These are phyloP conservation scores for Aphrophora alni DNA, from an alignment of 2,888 invertebrate genomes.

Conservation along the genomic window DNA sequence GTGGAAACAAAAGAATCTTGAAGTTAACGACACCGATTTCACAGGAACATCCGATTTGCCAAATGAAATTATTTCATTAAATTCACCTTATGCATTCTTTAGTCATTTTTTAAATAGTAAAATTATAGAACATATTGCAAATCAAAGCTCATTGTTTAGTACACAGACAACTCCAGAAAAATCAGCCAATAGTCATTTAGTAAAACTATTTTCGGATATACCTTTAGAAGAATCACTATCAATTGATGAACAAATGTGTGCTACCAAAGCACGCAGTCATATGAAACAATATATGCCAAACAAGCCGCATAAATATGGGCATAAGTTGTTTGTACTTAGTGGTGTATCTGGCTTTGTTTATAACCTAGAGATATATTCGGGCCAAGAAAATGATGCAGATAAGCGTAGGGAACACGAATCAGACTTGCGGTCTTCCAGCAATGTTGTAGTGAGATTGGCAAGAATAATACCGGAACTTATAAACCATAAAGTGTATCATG, in stretches of 20 bases:
- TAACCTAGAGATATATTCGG: too few species aligned
- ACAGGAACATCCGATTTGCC: background rate
- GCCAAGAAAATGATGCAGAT: too few species aligned
- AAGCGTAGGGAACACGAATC: too few species aligned
- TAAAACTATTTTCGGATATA: background rate
- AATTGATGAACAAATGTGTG: background rate
- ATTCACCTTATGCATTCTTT: background rate
- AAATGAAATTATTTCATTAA: slow-evolving; percentile 9
- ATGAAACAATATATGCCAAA: background rate
- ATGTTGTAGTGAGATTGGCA: too few species aligned
- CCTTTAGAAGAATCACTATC: background rate
- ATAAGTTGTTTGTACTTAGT: too few species aligned
- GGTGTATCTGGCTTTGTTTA: too few species aligned
- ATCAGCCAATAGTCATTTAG: too few species aligned
- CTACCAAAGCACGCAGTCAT: background rate
- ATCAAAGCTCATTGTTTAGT: background rate
- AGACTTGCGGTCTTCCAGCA: too few species aligned
- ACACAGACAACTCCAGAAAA: background rate
- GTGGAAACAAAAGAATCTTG: background rate
- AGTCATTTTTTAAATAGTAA: background rate
- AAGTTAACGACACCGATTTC: background rate
- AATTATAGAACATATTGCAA: background rate
- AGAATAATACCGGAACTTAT: too few species aligned
- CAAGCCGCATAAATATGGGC: background rate
- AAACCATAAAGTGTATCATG: too few species aligned